Percentiles rank a stretch among this genome's conserved stretches.
phyloP scores from a whole-genome alignment of 2,113 vertebrate genomes.

The Morone saxatilis region DNA sequence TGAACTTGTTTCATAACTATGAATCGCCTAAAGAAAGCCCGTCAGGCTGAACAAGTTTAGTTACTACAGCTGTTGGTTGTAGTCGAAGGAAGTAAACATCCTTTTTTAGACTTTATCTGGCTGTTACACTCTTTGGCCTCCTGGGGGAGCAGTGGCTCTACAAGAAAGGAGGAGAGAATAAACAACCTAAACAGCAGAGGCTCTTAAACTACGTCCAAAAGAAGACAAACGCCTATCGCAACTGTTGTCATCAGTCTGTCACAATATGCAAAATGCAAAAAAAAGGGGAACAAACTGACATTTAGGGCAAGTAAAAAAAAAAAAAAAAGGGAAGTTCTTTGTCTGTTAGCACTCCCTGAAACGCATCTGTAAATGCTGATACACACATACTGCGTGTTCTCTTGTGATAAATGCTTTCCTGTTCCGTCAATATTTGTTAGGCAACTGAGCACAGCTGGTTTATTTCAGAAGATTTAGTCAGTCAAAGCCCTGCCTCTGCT shows the following conservation, averaged over 20 bases:
- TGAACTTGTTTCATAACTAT: neutral
- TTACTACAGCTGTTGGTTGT: neutral
- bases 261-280: neutral
- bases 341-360: neutral
- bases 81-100: neutral
- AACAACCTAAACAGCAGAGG: neutral
- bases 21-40: neutral
- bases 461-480: neutral
- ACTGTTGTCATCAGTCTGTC: neutral
- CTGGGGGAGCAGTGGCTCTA: neutral
- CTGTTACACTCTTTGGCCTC: neutral
- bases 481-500: neutral
- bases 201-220: neutral
- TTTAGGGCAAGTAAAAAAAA: neutral
- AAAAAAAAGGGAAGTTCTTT: neutral
- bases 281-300: neutral
- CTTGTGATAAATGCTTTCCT: neutral
- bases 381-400: too few relatives aligned
- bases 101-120: neutral
- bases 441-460: neutral
- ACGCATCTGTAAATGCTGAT: neutral
- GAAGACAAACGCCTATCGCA: neutral
- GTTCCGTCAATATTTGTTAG: neutral
- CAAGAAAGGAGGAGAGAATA: neutral
- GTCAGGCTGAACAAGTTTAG: neutral